A percentile compares a stretch with the other conserved stretches of the same genome.
Evolutionary conservation across 2,888 invertebrate species (phyloP).

Genomic region (Mechanitis mazaeus): DNA sequence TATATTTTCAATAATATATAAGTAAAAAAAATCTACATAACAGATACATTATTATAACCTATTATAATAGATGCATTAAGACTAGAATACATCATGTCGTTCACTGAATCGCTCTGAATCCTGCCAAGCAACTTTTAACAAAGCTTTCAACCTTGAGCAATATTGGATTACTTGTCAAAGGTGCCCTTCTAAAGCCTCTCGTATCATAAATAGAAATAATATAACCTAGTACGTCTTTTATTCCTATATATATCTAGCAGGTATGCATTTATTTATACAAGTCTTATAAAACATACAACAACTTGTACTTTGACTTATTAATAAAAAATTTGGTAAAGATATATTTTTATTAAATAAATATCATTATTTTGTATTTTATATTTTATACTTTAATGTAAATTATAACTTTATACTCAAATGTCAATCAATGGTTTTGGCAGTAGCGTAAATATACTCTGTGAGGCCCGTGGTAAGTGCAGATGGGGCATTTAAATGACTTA

Average conservation of each 20-base stretch:
- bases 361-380: too few species aligned
- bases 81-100: neutral
- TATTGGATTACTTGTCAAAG: constrained; percentile 8
- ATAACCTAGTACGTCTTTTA: neutral
- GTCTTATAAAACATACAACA: too few species aligned
- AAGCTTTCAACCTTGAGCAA: constrained; percentile 4
- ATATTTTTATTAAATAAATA: too few species aligned
- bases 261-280: neutral
- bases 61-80: neutral
- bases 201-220: neutral
- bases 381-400: too few species aligned
- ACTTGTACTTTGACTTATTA: too few species aligned
- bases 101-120: neutral
- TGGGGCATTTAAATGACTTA: too few species aligned
- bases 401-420: too few species aligned
- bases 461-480: too few species aligned
- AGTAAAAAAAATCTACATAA: neutral
- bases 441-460: too few species aligned
- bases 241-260: neutral
- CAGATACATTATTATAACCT: neutral
- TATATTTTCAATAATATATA: neutral
- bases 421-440: too few species aligned
- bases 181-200: constrained; percentile 4
- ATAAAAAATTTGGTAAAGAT: too few species aligned
- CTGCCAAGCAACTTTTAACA: constrained; percentile 2